Percentiles rank a stretch among this genome's conserved stretches.
Conservation (phyloP, 2,113 vertebrate genomes). For the Loxodonta africana region DNA sequence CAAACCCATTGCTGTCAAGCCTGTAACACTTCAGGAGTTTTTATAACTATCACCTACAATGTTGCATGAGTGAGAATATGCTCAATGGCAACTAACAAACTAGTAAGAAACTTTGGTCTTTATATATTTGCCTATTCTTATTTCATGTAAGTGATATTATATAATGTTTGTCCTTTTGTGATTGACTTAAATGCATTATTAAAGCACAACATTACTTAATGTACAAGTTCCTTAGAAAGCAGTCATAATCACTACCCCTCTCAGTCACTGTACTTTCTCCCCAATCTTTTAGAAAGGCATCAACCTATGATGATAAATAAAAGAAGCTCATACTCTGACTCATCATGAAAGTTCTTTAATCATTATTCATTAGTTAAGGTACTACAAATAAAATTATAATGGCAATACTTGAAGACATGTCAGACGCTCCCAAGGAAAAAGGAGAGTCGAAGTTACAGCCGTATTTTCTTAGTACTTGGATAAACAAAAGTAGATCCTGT, state of each 20-base stretch:
- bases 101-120: neutral
- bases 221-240: neutral
- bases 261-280: neutral
- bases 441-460: neutral
- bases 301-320: neutral
- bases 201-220: slow-evolving; percentile 23
- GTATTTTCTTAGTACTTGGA: neutral
- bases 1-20: neutral
- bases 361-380: neutral
- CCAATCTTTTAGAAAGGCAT: neutral
- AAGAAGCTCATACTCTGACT: neutral
- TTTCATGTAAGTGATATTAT: neutral
- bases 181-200: neutral
- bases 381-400: neutral
- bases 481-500: neutral
- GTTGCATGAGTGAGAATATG: neutral
- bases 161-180: neutral
- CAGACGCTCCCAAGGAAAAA: slow-evolving; percentile 5
- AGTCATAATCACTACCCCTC: neutral
- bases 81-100: neutral
- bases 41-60: neutral
- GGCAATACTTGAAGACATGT: neutral
- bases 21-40: neutral
- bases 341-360: neutral
- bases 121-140: neutral